Evolutionary conservation across 1,140 invertebrate species (phyloP), one percentile per base, ranked within the genome.

Genomic region (Heliconius hermathena): DNA sequence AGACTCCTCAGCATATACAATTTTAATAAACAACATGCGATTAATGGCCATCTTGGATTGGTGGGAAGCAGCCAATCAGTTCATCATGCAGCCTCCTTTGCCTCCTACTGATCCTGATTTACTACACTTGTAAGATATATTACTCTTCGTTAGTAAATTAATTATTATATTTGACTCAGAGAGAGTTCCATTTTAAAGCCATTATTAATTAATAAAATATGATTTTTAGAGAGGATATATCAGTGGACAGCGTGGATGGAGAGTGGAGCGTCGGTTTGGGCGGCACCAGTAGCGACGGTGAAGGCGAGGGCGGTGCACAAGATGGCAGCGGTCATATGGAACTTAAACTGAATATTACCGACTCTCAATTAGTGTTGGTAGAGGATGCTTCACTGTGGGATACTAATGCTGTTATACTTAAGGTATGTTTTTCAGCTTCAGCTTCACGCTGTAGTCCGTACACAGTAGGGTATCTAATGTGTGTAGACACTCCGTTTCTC

Each of bases 21-120:
- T 99, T 76, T 94, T 99, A 26, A 95, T 99, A 4, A 99, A 99
- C 90, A 99, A 99, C 89, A 99, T 99, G 98, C 95, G 99, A 73
- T 93, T 99, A 8, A 98, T 99, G 95, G 97, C 98, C 0, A 97
- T 99, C 72, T 95, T 99, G 84, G 98, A 99, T 92, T 99, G 99
- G 98, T 97, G 99, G 96, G 96, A 98, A 88, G 96, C 97, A 16
- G 96, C 98, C 0, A 96, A 96, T 84, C 96, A 98, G 84, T 99
- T 99, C 91, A 95, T 99, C 75, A 90, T 93, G 93, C 93, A 94
- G 87, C 88, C 93, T 73, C 92, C 93, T 54, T 85, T 86, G 70
- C 89, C 92, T 18, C 54, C 88, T 29, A 87, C 86, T 4, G 92
- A 93, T 76, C 84, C 88, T 6, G 92, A 91, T 77, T 85, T 89